These are phyloP conservation scores for Oncorhynchus masou DNA, from an alignment of 2,113 vertebrate species.

Conservation along the genomic window DNA sequence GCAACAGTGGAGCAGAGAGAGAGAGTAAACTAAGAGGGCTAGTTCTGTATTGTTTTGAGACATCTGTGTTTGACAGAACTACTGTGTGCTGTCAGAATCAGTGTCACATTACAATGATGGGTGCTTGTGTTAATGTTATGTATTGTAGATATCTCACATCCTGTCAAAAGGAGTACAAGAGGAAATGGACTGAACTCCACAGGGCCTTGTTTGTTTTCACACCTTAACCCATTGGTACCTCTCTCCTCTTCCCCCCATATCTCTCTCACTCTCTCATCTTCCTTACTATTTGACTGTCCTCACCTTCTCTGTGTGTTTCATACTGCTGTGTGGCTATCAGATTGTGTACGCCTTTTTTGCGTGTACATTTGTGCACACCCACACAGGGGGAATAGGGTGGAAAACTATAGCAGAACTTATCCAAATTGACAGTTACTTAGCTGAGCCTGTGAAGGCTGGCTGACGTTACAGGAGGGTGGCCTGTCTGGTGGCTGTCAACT, in stretches of 20 bases:
- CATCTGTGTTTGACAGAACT: no score
- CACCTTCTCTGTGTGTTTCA: not conserved
- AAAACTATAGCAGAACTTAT: not conserved
- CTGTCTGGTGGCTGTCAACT: slow-evolving; percentile 20
- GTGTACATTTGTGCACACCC: not conserved
- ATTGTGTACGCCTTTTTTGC: not conserved
- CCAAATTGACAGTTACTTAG: not conserved
- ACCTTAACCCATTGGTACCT: not conserved
- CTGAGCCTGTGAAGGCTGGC: slow-evolving; percentile 14
- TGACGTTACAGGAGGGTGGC: not conserved
- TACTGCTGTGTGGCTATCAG: not conserved
- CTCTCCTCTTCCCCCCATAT: no score
- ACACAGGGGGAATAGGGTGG: not conserved
- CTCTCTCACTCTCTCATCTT: not conserved
- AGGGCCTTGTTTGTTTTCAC: not conserved
- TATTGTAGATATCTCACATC: no score
- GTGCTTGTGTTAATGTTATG: no score
- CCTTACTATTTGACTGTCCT: not conserved
- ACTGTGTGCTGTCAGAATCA: no score
- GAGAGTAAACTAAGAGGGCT: not conserved
- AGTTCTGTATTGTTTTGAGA: no score
- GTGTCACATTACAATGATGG: no score
- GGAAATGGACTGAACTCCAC: no score
- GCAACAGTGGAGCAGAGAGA: not conserved
- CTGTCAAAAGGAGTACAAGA: not conserved